Percentiles rank a stretch among this genome's conserved stretches.
These are phyloP conservation scores for Ptychoptera albimana DNA, from an alignment of 2,888 invertebrate genomes.

Conservation along the genomic window DNA sequence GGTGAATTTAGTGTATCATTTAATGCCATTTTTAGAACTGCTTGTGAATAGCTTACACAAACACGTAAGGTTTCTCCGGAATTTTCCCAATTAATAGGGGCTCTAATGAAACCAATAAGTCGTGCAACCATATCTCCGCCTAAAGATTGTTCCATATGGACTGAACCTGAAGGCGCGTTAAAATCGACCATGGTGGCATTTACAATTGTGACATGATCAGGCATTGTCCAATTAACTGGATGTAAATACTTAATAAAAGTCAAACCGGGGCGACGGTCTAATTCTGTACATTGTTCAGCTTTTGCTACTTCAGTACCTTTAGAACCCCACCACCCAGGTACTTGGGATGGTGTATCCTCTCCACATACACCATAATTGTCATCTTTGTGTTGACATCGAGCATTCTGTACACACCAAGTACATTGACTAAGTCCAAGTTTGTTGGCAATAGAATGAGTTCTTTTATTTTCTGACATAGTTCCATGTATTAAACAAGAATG, in stretches of 20 bases:
- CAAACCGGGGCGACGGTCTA: conserved; percentile 71
- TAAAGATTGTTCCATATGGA: conserved; percentile 47
- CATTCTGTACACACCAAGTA: conserved; percentile 88
- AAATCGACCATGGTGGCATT: conserved; percentile 74
- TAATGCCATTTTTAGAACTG: conserved; percentile 42
- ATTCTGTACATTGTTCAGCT: conserved; percentile 60
- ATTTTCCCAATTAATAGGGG: conserved; percentile 56
- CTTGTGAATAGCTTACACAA: conserved; percentile 63
- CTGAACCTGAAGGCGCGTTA: conserved; percentile 50
- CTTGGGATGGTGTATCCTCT: conserved; percentile 66
- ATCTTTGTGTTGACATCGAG: conserved; percentile 73
- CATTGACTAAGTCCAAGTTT: conserved; percentile 66
- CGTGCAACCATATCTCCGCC: conserved; percentile 63
- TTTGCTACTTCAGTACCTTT: conserved; percentile 59
- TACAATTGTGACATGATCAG: conserved; percentile 74
- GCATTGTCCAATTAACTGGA: conserved; percentile 74
- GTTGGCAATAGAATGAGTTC: conserved; percentile 46
- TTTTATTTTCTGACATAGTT: conserved; percentile 25
- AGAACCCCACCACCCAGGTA: conserved; percentile 81
- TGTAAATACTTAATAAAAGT: conserved; percentile 78
- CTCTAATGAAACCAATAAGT: conserved; percentile 66
- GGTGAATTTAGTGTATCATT: conserved; percentile 23
- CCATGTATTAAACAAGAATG: conserved; percentile 75
- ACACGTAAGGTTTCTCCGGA: conserved; percentile 52
- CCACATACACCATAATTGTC: conserved; percentile 65